A percentile compares a stretch with the other conserved stretches of the same genome.
These are phyloP conservation scores for Gnatocerus cornutus DNA, from an alignment of 2,888 invertebrate species.

Conservation along the genomic window DNA sequence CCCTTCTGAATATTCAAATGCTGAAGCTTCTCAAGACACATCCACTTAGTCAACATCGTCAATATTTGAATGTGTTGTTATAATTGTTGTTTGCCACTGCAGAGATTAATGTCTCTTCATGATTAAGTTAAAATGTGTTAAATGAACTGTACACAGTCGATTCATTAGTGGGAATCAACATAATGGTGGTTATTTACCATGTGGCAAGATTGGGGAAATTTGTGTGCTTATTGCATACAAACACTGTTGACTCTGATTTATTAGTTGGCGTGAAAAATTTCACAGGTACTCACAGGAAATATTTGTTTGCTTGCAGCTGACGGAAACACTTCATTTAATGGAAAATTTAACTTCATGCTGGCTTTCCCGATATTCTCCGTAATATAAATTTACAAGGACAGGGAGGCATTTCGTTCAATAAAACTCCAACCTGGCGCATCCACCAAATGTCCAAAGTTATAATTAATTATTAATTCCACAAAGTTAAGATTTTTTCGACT, in stretches of 20 bases:
- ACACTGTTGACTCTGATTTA: neutral
- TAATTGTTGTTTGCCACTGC: slow-evolving; percentile 21
- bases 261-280: too few relatives aligned
- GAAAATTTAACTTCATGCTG: too few relatives aligned
- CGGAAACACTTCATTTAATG: too few relatives aligned
- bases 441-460: too few relatives aligned
- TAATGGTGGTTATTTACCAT: slow-evolving; percentile 7
- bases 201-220: neutral
- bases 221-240: neutral
- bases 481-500: too few relatives aligned
- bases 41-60: slow-evolving; percentile 26
- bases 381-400: too few relatives aligned
- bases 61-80: slow-evolving; percentile 30
- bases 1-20: slow-evolving; percentile 34
- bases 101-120: slow-evolving; percentile 12
- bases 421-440: too few relatives aligned
- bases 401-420: too few relatives aligned
- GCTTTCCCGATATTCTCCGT: too few relatives aligned
- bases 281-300: too few relatives aligned
- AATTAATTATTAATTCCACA: too few relatives aligned
- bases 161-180: slow-evolving; percentile 19
- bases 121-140: slow-evolving; percentile 16
- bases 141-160: slow-evolving; percentile 8
- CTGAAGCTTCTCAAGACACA: slow-evolving; percentile 27
- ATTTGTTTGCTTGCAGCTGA: too few relatives aligned